Percentiles rank a stretch among this genome's conserved stretches.
Evolutionary conservation across 2,888 invertebrate genomes (phyloP).

Genomic region (Monopis laevigella): DNA sequence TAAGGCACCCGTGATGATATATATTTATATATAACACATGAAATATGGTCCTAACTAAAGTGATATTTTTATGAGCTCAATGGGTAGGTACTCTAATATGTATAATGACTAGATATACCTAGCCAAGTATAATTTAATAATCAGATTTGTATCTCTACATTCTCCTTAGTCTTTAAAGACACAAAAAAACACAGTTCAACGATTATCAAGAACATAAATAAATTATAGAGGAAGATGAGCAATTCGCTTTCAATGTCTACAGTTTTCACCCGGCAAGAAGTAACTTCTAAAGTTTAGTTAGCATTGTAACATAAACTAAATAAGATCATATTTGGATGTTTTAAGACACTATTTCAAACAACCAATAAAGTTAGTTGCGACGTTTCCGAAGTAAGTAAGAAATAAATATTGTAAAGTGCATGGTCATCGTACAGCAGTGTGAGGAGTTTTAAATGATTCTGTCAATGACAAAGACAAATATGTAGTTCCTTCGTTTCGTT

Average conservation of each 20-base stretch:
- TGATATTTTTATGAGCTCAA: too few species aligned
- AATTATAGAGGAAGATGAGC: background rate
- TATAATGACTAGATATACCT: too few species aligned
- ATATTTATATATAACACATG: too few species aligned
- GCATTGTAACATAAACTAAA: too few species aligned
- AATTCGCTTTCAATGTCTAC: constrained; percentile 1
- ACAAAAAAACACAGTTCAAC: background rate
- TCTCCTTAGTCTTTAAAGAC: background rate
- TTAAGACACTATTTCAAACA: too few species aligned
- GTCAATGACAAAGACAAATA: constrained; percentile 4
- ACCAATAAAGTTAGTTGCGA: background rate
- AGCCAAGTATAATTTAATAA: too few species aligned
- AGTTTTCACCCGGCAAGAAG: constrained; percentile 8
- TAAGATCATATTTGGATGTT: too few species aligned
- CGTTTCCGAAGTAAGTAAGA: background rate
- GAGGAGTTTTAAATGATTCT: background rate
- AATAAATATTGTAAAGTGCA: background rate
- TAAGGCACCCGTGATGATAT: too few species aligned
- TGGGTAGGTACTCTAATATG: too few species aligned
- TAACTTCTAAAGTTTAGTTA: too few species aligned
- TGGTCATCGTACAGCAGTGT: background rate
- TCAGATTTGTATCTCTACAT: background rate
- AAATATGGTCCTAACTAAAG: too few species aligned
- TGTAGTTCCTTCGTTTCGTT: background rate
- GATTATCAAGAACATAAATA: background rate